Evolutionary conservation across 2,113 vertebrate species (phyloP).

Genomic region (Fulica atra): DNA sequence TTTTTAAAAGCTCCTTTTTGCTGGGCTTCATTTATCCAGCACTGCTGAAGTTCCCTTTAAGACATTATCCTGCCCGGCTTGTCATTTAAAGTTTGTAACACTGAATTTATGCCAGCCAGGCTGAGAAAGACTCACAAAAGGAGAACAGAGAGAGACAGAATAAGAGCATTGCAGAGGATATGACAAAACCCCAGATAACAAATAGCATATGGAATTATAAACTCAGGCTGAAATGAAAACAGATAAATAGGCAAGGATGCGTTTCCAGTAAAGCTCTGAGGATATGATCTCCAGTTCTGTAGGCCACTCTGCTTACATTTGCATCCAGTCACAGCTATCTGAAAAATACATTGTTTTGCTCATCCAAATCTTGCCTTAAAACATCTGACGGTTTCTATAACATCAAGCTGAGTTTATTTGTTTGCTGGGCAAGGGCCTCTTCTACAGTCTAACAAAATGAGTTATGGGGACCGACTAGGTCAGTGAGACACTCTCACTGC

Average conservation of each 20-base stretch:
- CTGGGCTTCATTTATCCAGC: background rate
- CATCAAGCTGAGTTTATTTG: constrained; percentile 6
- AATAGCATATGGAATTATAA: constrained; percentile 23
- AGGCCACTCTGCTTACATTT: background rate
- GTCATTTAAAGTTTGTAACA: constrained; percentile 9
- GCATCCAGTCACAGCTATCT: background rate
- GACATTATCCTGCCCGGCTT: background rate
- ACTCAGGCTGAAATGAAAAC: background rate
- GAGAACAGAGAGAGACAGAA: background rate
- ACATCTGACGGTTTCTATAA: background rate
- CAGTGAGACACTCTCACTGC: background rate
- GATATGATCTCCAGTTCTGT: background rate
- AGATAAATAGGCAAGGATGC: background rate
- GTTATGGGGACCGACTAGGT: background rate
- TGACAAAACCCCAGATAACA: background rate
- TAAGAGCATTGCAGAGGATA: background rate
- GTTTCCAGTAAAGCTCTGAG: constrained; percentile 1
- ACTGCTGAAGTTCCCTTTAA: background rate
- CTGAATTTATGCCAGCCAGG: background rate
- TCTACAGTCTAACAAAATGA: background rate
- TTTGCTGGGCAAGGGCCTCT: background rate
- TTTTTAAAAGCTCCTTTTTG: background rate
- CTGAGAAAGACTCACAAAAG: background rate
- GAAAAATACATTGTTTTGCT: background rate
- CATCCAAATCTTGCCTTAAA: background rate